phyloP scores from a whole-genome alignment of 2,888 invertebrate species.

The Capitulum mitella region DNA sequence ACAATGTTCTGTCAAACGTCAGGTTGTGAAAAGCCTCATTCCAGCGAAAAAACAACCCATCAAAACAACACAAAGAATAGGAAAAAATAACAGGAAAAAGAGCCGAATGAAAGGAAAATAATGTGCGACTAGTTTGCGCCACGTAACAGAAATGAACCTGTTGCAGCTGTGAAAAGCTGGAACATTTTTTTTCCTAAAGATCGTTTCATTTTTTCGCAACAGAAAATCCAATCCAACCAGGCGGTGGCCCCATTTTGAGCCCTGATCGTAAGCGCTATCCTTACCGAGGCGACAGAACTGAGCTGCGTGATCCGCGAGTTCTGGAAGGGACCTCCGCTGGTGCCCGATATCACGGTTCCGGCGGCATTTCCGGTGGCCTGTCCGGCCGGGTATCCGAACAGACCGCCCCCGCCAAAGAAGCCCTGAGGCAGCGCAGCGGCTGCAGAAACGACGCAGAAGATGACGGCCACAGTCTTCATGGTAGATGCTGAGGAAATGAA shows the following conservation, averaged over 20 bases:
- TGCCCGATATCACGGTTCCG: not conserved
- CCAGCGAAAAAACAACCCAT: no score
- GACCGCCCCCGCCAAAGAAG: not conserved
- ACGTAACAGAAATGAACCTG: not conserved
- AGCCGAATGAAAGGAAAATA: not conserved
- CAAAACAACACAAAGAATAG: not conserved
- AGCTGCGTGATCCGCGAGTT: not conserved
- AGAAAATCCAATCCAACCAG: no score
- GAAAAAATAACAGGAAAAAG: no score
- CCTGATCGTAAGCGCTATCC: not conserved
- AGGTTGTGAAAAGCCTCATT: no score
- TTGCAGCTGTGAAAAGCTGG: not conserved
- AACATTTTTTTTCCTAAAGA: not conserved
- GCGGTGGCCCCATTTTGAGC: not conserved
- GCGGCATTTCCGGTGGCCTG: not conserved
- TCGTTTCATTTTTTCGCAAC: no score
- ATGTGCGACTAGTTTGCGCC: not conserved
- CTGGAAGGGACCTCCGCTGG: not conserved
- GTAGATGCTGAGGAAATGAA: no score
- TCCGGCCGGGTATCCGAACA: not conserved
- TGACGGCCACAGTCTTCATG: not conserved
- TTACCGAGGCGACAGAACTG: not conserved
- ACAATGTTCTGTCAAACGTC: no score
- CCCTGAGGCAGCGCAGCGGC: not conserved
- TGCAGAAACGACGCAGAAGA: not conserved